Conservation (phyloP, 2,888 invertebrate species). For the Thecophora atra region DNA sequence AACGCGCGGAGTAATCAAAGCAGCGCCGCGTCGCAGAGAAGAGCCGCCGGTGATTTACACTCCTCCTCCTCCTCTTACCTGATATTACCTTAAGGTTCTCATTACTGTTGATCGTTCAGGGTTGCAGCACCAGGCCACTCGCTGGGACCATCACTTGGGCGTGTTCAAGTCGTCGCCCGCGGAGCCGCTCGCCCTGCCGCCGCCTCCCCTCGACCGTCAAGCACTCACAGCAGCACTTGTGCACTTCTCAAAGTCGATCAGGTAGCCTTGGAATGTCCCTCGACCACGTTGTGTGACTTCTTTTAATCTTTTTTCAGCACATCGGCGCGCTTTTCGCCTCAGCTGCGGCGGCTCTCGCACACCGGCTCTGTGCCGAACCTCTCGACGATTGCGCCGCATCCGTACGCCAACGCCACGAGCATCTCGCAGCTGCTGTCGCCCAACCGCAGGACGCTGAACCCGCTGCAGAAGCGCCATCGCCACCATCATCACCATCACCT, state of each 20-base stretch:
- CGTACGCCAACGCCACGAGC: constrained; percentile 53
- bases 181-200: constrained; percentile 63
- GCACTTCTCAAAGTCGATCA: constrained; percentile 66
- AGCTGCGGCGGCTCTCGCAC: constrained; percentile 64
- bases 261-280: constrained; percentile 47
- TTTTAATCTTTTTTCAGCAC: constrained; percentile 48
- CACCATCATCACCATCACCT: constrained; percentile 55
- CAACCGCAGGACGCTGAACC: constrained; percentile 58
- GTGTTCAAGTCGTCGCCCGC: constrained; percentile 73
- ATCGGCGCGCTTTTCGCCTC: constrained; percentile 61
- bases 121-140: constrained; percentile 58
- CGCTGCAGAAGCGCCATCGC: constrained; percentile 53
- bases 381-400: constrained; percentile 50
- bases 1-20: constrained; percentile 61
- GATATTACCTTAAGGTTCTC: no score
- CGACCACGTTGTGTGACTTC: background rate
- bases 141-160: constrained; percentile 75
- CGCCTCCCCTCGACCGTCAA: constrained; percentile 65
- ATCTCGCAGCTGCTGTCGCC: constrained; percentile 60
- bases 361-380: constrained; percentile 73
- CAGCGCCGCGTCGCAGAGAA: constrained; percentile 60
- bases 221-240: constrained; percentile 67
- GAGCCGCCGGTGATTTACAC: constrained; percentile 57
- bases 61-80: background rate
- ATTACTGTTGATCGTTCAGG: no score